A percentile compares a stretch with the other conserved stretches of the same genome.
Evolutionary conservation across 2,888 invertebrate genomes (phyloP).

Genomic region (Galeruca laticollis): DNA sequence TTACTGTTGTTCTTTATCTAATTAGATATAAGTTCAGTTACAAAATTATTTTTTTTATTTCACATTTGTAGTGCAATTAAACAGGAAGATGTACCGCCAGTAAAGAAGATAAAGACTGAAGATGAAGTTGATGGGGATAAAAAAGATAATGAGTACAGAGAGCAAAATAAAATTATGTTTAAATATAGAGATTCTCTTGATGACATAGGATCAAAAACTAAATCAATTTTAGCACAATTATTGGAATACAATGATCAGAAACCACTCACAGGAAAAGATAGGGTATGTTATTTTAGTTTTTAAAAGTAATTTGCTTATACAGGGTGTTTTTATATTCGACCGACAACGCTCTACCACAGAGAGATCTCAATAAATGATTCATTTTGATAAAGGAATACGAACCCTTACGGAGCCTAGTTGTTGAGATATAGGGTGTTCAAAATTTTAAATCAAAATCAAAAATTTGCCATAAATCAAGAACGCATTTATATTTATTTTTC

Average conservation of each 20-base stretch:
- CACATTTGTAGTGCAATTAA: constrained; percentile 62
- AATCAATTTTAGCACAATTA: constrained; percentile 61
- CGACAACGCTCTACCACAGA: no score
- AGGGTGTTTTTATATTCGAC: no score
- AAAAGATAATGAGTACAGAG: constrained; percentile 73
- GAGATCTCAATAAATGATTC: no score
- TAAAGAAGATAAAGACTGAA: constrained; percentile 80
- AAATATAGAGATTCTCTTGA: constrained; percentile 75
- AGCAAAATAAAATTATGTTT: constrained; percentile 81
- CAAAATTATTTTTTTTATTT: not conserved
- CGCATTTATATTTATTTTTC: no score
- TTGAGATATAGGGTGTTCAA: no score
- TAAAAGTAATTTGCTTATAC: no score
- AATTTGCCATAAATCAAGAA: no score
- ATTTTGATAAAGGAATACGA: no score
- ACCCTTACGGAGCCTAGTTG: no score
- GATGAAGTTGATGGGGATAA: constrained; percentile 68
- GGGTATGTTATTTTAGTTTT: constrained; percentile 66
- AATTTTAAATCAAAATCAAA: no score
- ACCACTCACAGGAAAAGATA: constrained; percentile 75
- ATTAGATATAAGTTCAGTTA: no score
- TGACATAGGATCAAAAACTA: constrained; percentile 35
- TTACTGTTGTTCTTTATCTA: no score
- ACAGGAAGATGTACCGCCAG: constrained; percentile 71
- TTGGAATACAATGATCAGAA: constrained; percentile 81